These are phyloP conservation scores for Uloborus diversus DNA, from an alignment of 1,140 invertebrate species.

Conservation along the genomic window DNA sequence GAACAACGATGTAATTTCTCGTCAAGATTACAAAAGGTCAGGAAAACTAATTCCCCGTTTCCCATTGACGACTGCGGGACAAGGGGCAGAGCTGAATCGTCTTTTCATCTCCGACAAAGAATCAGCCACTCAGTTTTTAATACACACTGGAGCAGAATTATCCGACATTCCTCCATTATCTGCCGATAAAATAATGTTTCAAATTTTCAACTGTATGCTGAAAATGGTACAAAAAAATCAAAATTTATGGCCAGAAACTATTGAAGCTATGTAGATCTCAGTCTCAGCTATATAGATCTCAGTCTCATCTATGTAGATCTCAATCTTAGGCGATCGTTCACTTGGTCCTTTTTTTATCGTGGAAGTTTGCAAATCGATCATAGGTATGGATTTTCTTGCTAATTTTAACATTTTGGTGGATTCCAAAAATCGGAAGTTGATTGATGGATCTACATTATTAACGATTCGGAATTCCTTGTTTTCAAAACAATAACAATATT, in stretches of 20 bases:
- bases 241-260: conserved; percentile 20
- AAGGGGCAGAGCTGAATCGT: neutral
- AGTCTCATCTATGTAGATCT: too few relatives aligned
- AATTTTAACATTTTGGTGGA: conserved; percentile 29
- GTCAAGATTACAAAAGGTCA: neutral
- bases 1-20: neutral
- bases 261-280: too few relatives aligned
- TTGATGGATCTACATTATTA: neutral
- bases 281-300: too few relatives aligned
- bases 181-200: neutral
- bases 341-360: conserved; percentile 46
- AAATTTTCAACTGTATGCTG: conserved; percentile 19
- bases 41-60: conserved; percentile 26
- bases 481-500: too few relatives aligned
- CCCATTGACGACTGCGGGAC: neutral
- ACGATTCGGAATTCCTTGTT: too few relatives aligned
- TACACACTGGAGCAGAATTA: conserved; percentile 43
- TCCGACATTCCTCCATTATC: conserved; percentile 12
- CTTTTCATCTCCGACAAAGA: conserved; percentile 42
- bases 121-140: conserved; percentile 5
- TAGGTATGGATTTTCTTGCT: conserved; percentile 49
- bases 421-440: neutral
- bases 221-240: conserved; percentile 48
- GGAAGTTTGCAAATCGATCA: conserved; percentile 47
- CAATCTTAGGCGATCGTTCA: conserved; percentile 11